phyloP scores from a whole-genome alignment of 2,113 vertebrate genomes.

The Cyprinodon tularosa region DNA sequence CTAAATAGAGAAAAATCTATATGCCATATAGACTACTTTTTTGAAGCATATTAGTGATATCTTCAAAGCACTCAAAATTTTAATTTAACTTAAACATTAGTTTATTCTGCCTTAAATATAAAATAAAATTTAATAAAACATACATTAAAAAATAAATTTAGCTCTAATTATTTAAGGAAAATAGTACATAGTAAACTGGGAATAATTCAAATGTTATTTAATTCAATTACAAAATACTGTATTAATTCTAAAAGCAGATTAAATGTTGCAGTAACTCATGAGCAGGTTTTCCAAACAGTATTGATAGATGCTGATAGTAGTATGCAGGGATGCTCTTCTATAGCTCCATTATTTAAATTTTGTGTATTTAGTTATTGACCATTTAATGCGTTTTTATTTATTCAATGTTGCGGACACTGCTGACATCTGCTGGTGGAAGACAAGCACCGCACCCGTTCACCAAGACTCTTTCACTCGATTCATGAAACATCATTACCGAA shows the following conservation, averaged over 20 bases:
- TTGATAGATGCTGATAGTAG: too few relatives aligned
- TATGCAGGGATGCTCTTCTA: too few relatives aligned
- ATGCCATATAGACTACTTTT: not conserved
- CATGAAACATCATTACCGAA: not conserved
- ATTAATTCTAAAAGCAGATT: too few relatives aligned
- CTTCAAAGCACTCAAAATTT: not conserved
- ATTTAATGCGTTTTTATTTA: not conserved
- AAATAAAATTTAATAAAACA: too few relatives aligned
- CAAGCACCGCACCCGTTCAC: not conserved
- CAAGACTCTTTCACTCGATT: not conserved
- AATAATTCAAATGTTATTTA: not conserved
- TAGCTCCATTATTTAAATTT: not conserved
- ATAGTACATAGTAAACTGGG: not conserved
- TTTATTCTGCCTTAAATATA: not conserved
- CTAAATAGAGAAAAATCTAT: not conserved
- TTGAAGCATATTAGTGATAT: not conserved
- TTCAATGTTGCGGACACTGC: slow-evolving; percentile 13
- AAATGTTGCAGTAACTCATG: too few relatives aligned
- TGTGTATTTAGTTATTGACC: not conserved
- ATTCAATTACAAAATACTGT: too few relatives aligned
- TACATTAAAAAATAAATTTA: not conserved
- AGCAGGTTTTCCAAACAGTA: too few relatives aligned
- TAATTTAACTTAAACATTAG: not conserved
- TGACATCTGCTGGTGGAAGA: slow-evolving; percentile 53
- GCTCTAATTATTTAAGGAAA: not conserved